Conservation (phyloP, 2,113 vertebrate species). For the Diadophis punctatus region DNA sequence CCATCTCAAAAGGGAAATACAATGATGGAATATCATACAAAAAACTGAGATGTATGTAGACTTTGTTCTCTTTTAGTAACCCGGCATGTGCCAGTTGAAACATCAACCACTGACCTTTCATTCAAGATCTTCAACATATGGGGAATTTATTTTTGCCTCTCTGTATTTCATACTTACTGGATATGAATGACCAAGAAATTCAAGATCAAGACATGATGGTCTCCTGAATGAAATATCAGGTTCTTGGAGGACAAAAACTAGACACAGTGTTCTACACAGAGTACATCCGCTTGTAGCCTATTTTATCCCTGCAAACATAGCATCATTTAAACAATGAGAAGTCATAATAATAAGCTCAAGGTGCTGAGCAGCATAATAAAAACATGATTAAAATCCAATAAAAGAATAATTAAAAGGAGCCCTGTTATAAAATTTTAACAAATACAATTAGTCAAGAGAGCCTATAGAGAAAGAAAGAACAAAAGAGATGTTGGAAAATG, state of each 20-base stretch:
- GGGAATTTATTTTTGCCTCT: conserved; percentile 33
- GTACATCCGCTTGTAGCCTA: conserved; percentile 47
- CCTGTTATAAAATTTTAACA: conserved; percentile 38
- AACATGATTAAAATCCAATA: conserved; percentile 52
- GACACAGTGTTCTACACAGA: conserved; percentile 21
- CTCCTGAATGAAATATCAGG: conserved; percentile 33
- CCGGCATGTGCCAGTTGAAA: neutral
- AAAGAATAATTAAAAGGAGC: conserved; percentile 42
- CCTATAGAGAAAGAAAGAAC: neutral
- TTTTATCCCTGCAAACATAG: conserved; percentile 45
- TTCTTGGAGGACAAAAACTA: conserved; percentile 29
- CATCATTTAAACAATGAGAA: conserved; percentile 51
- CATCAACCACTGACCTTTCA: neutral
- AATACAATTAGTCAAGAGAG: conserved; percentile 38
- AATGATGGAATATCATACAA: neutral
- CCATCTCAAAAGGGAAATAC: neutral
- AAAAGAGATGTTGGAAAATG: conserved; percentile 4
- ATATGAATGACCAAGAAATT: conserved; percentile 32
- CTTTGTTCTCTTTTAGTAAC: neutral
- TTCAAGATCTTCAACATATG: conserved; percentile 24
- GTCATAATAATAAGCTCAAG: conserved; percentile 44
- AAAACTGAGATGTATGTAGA: neutral
- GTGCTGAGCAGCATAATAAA: conserved; percentile 46
- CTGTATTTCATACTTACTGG: conserved; percentile 25
- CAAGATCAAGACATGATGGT: conserved; percentile 12